Percentiles rank a stretch among this genome's conserved stretches.
These are phyloP conservation scores for Harpagifer antarcticus DNA, from an alignment of 2,797 vertebrate genomes.

Conservation along the genomic window DNA sequence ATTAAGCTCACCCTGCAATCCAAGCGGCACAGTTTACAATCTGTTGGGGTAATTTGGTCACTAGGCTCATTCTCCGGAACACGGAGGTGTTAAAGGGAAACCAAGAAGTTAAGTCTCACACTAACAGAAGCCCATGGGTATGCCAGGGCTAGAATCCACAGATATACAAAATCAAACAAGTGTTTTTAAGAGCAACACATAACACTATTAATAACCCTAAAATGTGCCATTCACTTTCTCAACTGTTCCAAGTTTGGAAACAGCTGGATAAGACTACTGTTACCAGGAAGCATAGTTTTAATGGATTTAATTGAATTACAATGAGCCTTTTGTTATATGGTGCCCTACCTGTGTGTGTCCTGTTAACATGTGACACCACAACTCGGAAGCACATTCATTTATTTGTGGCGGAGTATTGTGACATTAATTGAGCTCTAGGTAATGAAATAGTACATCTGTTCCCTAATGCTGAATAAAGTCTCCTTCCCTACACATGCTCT, in stretches of 20 bases:
- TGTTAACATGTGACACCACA: neutral
- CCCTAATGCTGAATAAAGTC: neutral
- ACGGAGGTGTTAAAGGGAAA: slow-evolving; percentile 18
- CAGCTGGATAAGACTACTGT: neutral
- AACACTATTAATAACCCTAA: neutral
- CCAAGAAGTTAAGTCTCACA: slow-evolving; percentile 16
- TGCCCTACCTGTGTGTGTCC: neutral
- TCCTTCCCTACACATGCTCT: neutral
- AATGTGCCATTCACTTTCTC: neutral
- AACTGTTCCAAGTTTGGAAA: slow-evolving; percentile 1
- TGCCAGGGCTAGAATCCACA: neutral
- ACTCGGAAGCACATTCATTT: neutral
- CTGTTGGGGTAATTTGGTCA: slow-evolving; percentile 71
- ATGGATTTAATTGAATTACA: neutral
- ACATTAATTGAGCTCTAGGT: neutral
- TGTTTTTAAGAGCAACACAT: neutral
- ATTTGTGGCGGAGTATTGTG: neutral
- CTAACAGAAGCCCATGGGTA: neutral
- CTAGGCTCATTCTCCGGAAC: slow-evolving; percentile 47
- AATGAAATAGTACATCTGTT: neutral
- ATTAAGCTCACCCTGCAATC: slow-evolving; percentile 72
- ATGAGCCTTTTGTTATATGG: neutral
- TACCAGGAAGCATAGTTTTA: neutral
- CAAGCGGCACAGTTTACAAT: slow-evolving; percentile 67
- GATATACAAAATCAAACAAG: neutral